Percentiles rank a stretch among this genome's conserved stretches.
Conservation (phyloP, 2,888 invertebrate species). For the Mimachlamys varia region DNA sequence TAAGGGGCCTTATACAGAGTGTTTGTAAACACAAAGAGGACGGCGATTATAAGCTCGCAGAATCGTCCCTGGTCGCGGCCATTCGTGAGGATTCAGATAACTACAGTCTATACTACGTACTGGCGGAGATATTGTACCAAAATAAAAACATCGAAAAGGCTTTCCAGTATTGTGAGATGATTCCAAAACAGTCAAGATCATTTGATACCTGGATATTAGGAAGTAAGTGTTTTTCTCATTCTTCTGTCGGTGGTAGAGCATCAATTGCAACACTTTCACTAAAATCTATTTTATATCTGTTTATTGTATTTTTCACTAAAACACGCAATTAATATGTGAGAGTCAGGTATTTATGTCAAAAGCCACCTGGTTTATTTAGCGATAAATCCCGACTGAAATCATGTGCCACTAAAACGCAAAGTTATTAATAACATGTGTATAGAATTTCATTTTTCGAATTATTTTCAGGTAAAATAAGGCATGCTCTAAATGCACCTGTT, state of each 20-base stretch:
- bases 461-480: conserved; percentile 65
- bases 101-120: conserved; percentile 61
- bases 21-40: conserved; percentile 50
- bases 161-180: conserved; percentile 64
- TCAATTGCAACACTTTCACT: too few species aligned
- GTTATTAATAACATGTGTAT: too few species aligned
- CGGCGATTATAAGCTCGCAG: conserved; percentile 29
- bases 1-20: not conserved
- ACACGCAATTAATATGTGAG: too few species aligned
- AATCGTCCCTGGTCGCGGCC: conserved; percentile 56
- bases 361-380: too few species aligned
- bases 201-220: conserved; percentile 74
- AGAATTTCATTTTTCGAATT: not conserved
- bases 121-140: conserved; percentile 63
- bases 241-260: too few species aligned
- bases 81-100: conserved; percentile 60
- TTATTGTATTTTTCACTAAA: too few species aligned
- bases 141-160: conserved; percentile 59
- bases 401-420: too few species aligned
- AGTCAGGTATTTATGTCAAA: too few species aligned
- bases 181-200: conserved; percentile 66
- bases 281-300: too few species aligned
- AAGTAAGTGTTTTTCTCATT: conserved; percentile 58
- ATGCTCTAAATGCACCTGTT: conserved; percentile 67
- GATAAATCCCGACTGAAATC: too few species aligned